Evolutionary conservation across 1,140 invertebrate genomes (phyloP).

Genomic region (Piezodorus guildinii): DNA sequence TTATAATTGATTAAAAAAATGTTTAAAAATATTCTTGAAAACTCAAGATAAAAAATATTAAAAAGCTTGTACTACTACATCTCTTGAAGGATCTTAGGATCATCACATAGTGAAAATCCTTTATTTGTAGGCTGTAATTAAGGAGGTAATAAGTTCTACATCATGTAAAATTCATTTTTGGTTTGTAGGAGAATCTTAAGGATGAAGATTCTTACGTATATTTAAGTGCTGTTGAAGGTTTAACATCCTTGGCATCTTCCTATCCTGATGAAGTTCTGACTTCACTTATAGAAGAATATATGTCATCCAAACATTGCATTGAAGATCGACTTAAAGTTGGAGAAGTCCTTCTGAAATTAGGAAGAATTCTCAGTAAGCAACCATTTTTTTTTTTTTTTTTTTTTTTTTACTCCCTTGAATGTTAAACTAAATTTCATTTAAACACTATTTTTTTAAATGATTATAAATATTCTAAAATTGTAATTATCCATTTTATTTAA

Average conservation of each 20-base stretch:
- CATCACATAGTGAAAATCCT: too few species aligned
- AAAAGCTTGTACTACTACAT: too few species aligned
- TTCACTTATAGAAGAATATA: conserved; percentile 47
- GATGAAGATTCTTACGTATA: conserved; percentile 77
- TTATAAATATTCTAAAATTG: too few species aligned
- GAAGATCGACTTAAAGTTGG: conserved; percentile 67
- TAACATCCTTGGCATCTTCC: conserved; percentile 49
- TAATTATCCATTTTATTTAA: not conserved
- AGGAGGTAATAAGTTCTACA: too few species aligned
- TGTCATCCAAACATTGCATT: conserved; percentile 30
- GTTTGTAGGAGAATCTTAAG: conserved; percentile 47
- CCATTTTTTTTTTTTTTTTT: too few species aligned
- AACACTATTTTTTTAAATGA: conserved; percentile 9
- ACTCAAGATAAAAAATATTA: too few species aligned
- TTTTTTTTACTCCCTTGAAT: not conserved
- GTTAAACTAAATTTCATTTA: conserved; percentile 8
- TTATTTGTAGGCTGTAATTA: too few species aligned
- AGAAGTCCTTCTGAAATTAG: conserved; percentile 65
- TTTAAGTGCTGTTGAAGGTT: conserved; percentile 60
- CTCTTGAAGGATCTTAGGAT: too few species aligned
- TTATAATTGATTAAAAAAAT: too few species aligned
- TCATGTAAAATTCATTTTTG: too few species aligned
- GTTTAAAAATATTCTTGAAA: too few species aligned
- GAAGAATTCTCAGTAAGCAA: conserved; percentile 51
- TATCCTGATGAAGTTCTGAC: conserved; percentile 56